phyloP scores from a whole-genome alignment of 2,888 invertebrate genomes.

The Rhagophthalmus giganteus region DNA sequence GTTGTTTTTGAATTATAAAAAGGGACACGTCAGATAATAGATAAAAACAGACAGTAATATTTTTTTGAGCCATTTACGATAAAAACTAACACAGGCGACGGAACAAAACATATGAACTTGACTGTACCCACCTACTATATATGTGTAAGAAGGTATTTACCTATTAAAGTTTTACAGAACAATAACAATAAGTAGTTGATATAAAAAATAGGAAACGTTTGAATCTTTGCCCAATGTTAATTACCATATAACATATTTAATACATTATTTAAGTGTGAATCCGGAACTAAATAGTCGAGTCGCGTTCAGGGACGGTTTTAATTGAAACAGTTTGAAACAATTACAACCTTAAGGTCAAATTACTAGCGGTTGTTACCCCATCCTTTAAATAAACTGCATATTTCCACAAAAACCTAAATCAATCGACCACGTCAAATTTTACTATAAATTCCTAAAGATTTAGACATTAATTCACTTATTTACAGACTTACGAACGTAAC shows the following conservation, averaged over 20 bases:
- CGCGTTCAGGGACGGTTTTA: conserved; percentile 23
- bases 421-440: conserved; percentile 20
- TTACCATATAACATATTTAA: conserved; percentile 15
- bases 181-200: too few species aligned
- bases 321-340: conserved; percentile 25
- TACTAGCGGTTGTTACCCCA: conserved; percentile 23
- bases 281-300: conserved; percentile 19
- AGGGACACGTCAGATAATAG: too few species aligned
- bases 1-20: too few species aligned
- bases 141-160: too few species aligned
- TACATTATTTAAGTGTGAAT: conserved; percentile 28
- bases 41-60: too few species aligned
- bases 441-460: conserved; percentile 16
- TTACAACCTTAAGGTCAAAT: conserved; percentile 27
- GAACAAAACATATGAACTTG: too few species aligned
- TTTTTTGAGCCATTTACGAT: too few species aligned
- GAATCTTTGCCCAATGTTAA: too few species aligned
- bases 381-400: conserved; percentile 15
- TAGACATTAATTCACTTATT: neutral
- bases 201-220: too few species aligned
- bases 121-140: too few species aligned
- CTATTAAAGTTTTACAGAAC: too few species aligned
- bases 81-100: too few species aligned
- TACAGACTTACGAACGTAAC: conserved; percentile 9
- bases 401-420: conserved; percentile 14